Evolutionary conservation across 1,140 invertebrate species (phyloP).

Genomic region (Anoplophora glabripennis): DNA sequence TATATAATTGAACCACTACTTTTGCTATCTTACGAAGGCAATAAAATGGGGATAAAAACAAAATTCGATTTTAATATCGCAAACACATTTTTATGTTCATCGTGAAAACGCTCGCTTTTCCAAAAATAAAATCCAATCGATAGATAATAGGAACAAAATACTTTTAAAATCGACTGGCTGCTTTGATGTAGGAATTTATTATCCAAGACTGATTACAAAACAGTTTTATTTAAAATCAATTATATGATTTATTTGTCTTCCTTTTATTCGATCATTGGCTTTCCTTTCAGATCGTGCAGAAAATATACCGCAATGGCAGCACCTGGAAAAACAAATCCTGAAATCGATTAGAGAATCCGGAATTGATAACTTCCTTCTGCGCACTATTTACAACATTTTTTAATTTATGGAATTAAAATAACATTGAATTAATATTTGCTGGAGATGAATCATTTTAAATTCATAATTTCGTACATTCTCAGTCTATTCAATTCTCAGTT

Average conservation of each 20-base stretch:
- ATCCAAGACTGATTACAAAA: neutral
- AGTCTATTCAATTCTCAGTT: too few relatives aligned
- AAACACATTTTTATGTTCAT: too few relatives aligned
- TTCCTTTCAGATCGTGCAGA: slow-evolving; percentile 22
- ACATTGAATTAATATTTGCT: too few relatives aligned
- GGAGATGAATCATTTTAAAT: too few relatives aligned
- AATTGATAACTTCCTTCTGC: too few relatives aligned
- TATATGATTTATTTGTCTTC: slow-evolving; percentile 7
- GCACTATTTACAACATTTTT: too few relatives aligned
- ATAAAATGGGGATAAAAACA: neutral
- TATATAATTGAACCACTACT: too few relatives aligned
- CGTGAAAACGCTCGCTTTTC: neutral
- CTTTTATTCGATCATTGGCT: slow-evolving; percentile 30
- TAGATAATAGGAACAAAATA: slow-evolving; percentile 13
- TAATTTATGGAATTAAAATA: too few relatives aligned
- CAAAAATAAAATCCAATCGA: slow-evolving; percentile 3
- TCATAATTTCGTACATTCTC: too few relatives aligned
- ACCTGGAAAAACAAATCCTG: slow-evolving; percentile 26
- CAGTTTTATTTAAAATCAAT: too few relatives aligned
- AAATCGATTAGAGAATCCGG: too few relatives aligned
- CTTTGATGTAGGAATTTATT: slow-evolving; percentile 7
- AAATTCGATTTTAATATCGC: neutral
- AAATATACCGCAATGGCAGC: slow-evolving; percentile 25
- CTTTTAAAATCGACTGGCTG: slow-evolving; percentile 4
- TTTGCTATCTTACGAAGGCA: too few relatives aligned